phyloP scores from a whole-genome alignment of 2,113 vertebrate species.

The Anolis carolinensis region DNA sequence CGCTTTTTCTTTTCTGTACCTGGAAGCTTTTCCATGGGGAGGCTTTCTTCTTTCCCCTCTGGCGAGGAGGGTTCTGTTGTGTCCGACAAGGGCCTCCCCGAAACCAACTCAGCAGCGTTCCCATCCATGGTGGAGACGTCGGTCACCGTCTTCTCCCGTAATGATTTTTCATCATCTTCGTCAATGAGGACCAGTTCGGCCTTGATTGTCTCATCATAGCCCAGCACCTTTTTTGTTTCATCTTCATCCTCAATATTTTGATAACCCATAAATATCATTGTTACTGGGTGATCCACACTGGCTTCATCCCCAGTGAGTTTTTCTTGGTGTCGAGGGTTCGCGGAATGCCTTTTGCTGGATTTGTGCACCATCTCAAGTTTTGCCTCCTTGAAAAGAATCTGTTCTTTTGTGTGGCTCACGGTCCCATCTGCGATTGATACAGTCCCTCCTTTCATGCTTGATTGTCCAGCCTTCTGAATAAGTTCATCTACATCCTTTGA shows the following conservation, averaged over 20 bases:
- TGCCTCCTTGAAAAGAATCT: slow-evolving; percentile 83
- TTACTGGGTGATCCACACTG: slow-evolving; percentile 86
- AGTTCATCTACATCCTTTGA: slow-evolving; percentile 90
- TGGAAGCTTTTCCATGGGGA: slow-evolving; percentile 87
- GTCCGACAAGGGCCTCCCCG: slow-evolving; percentile 86
- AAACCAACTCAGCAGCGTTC: slow-evolving; percentile 94
- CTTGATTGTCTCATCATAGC: slow-evolving; percentile 94
- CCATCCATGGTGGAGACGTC: slow-evolving; percentile 92
- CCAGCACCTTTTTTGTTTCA: slow-evolving; percentile 91
- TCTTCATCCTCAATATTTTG: slow-evolving; percentile 91
- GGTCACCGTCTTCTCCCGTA: slow-evolving; percentile 97
- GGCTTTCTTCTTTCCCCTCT: slow-evolving; percentile 91
- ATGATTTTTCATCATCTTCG: slow-evolving; percentile 93
- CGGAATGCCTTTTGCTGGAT: slow-evolving; percentile 76
- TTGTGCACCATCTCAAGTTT: slow-evolving; percentile 87
- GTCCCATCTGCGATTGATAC: slow-evolving; percentile 77
- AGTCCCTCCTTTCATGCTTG: slow-evolving; percentile 75
- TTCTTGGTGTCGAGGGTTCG: slow-evolving; percentile 69
- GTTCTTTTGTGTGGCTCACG: slow-evolving; percentile 77
- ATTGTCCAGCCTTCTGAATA: slow-evolving; percentile 87
- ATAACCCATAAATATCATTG: slow-evolving; percentile 99
- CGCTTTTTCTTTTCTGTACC: slow-evolving; percentile 99
- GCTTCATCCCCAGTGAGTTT: slow-evolving; percentile 69
- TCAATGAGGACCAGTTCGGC: slow-evolving; percentile 96
- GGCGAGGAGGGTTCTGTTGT: slow-evolving; percentile 94